phyloP scores from a whole-genome alignment of 2,797 vertebrate genomes.

The Harpagifer antarcticus region DNA sequence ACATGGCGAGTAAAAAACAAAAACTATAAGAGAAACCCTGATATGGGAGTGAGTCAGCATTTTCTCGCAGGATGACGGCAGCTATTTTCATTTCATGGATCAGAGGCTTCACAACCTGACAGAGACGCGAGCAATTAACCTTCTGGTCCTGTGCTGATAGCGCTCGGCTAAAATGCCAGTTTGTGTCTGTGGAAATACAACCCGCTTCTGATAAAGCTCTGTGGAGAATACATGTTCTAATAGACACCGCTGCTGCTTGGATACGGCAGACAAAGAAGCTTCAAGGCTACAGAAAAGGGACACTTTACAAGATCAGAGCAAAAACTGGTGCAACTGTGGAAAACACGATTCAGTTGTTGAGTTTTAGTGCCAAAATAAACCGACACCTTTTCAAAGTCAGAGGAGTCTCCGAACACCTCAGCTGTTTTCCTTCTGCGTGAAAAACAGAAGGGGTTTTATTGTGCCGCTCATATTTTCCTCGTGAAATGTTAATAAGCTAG shows the following conservation, averaged over 20 bases:
- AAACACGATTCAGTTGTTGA: constrained; percentile 18
- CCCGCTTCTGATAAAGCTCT: constrained; percentile 35
- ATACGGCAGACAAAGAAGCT: constrained; percentile 29
- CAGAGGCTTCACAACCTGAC: constrained; percentile 53
- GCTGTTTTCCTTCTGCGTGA: constrained; percentile 10
- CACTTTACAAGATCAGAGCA: constrained; percentile 16
- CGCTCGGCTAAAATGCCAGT: constrained; percentile 54
- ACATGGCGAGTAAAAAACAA: not conserved
- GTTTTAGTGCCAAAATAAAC: constrained; percentile 14
- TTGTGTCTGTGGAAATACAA: constrained; percentile 31
- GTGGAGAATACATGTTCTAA: constrained; percentile 12
- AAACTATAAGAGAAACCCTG: not conserved
- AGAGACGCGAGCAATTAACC: constrained; percentile 75
- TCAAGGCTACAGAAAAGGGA: constrained; percentile 16
- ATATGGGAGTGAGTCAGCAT: constrained; percentile 60
- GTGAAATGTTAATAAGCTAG: constrained; percentile 73
- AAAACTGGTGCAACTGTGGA: constrained; percentile 1
- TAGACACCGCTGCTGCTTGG: constrained; percentile 27
- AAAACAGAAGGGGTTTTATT: constrained; percentile 12
- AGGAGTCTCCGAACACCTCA: constrained; percentile 15
- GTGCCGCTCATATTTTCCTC: constrained; percentile 37
- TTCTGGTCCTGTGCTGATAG: constrained; percentile 60
- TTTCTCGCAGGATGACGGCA: constrained; percentile 42
- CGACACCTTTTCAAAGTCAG: not conserved
- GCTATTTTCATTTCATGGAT: constrained; percentile 71